phyloP scores from a whole-genome alignment of 2,797 vertebrate species.

The Prunella strophiata region DNA sequence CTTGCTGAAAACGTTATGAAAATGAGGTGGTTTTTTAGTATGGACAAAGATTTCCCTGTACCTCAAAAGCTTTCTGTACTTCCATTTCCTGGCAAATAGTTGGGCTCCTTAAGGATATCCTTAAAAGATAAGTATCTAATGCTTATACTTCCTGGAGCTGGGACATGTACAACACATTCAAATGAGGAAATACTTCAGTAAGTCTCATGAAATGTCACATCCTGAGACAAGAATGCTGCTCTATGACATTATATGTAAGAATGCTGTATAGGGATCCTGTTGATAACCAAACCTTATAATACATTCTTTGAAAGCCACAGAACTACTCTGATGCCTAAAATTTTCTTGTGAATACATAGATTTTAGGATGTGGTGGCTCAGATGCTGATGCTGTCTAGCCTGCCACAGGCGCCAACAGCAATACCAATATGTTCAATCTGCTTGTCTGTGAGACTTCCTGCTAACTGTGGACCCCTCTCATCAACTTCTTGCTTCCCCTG shows the following conservation, averaged over 20 bases:
- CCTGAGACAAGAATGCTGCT: background rate
- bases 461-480: no score
- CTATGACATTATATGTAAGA: background rate
- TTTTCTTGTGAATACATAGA: background rate
- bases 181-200: background rate
- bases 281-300: background rate
- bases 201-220: accelerated
- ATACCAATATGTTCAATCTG: background rate
- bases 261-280: background rate
- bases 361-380: background rate
- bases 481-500: background rate
- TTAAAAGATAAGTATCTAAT: background rate
- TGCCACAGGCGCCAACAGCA: background rate
- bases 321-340: background rate
- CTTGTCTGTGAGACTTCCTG: background rate
- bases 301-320: background rate
- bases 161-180: background rate
- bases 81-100: background rate
- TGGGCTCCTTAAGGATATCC: background rate
- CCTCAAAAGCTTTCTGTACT: background rate
- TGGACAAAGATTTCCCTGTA: background rate
- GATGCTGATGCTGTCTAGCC: background rate
- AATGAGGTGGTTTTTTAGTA: background rate
- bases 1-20: background rate
- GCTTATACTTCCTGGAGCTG: background rate